Percentiles rank a stretch among this genome's conserved stretches.
These are phyloP conservation scores for Mirounga angustirostris DNA, from an alignment of 2,113 vertebrate species.

Conservation along the genomic window DNA sequence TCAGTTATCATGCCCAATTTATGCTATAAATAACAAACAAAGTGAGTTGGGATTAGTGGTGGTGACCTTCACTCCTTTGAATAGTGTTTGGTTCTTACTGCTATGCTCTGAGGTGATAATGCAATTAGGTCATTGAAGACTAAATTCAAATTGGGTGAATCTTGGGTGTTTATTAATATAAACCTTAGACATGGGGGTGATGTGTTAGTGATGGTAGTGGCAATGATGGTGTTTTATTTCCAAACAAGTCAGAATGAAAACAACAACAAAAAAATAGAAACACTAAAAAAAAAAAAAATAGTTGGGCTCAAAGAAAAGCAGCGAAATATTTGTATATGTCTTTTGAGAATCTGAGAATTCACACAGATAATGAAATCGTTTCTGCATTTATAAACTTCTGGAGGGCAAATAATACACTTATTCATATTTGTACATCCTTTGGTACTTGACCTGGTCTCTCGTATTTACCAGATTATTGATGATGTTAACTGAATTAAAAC, in stretches of 20 bases:
- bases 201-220: background rate
- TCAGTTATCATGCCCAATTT: background rate
- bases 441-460: background rate
- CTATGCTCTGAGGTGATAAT: background rate
- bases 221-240: background rate
- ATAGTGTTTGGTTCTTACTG: background rate
- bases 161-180: slow-evolving; percentile 1
- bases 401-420: background rate
- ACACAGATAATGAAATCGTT: background rate
- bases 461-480: background rate
- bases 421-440: background rate
- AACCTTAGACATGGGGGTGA: background rate
- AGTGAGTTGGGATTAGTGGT: background rate
- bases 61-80: background rate
- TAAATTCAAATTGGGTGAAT: background rate
- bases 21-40: background rate
- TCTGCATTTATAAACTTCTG: background rate
- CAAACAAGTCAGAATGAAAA: background rate
- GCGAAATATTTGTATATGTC: background rate
- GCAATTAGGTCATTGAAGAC: background rate
- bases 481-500: slow-evolving; percentile 26
- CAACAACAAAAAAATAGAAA: background rate
- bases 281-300: background rate
- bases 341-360: background rate
- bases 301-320: background rate